Base-by-base conservation (phyloP, 2,888 invertebrate species). In the Lycia hirtaria region DNA sequence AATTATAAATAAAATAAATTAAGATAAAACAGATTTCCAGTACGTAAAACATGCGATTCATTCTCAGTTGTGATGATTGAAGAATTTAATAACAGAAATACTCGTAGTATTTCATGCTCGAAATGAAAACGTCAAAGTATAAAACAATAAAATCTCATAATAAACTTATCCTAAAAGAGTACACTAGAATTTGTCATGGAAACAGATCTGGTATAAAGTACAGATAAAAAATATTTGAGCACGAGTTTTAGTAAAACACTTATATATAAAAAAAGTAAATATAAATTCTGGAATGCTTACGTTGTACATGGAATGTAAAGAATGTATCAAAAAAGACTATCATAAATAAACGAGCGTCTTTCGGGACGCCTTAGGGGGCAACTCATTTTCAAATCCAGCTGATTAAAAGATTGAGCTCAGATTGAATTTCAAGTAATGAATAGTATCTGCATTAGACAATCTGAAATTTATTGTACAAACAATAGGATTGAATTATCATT, bases 151-250 rank as follows among this genome's bases (percentile, higher is more conserved):
- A 43, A 51, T 52, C 4, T 35, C 19, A 64, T 56, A 67, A 48
- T 56, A 37, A 60, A 59, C 74, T 70, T 78, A 75, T 24, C 53
- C 69, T 71, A 75, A 49, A n/a, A 24, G 41, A 55, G 32, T 62
- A 65, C 49, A 61, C 52, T 60, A 67, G 40, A 61, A 50, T 64
- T 64, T 76, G 77, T 76, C 77, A 78, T 78, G 77, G 73, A 65
- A 67, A 72, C 60, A 71, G 68, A 72, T 72, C 72, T 71, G 65
- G 37, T 68, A 66, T 61, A 64, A 65, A 62, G 15, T 48, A 63
- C 56, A 63, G 33, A 56, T 50, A 53, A 17, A 56, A 37, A 60
- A 60, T 66, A 70, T 73, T 76, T 78, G 78, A 78, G 78, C 78
- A 76, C 73, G 24, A 41, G 64, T 65, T 55, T 57, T 61, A 43